Conservation (phyloP, 2,113 vertebrate species). For the Aldabrachelys gigantea region DNA sequence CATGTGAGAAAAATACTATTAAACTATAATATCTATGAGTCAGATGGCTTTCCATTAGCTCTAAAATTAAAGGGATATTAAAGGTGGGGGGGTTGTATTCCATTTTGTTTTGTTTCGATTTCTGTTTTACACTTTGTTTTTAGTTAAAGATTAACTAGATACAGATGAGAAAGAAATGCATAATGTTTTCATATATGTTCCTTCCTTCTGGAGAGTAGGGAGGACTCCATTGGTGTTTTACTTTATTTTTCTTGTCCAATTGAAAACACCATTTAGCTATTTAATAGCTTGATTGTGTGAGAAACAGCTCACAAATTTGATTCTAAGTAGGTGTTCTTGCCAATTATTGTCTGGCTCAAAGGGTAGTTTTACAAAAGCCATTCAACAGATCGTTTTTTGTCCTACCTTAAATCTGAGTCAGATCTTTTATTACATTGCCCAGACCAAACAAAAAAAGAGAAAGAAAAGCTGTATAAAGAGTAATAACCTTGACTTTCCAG, state of each 20-base stretch:
- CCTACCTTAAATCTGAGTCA: neutral
- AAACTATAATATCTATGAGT: neutral
- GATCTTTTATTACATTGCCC: neutral
- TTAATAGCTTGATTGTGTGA: neutral
- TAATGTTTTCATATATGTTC: neutral
- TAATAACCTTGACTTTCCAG: neutral
- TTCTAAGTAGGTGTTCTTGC: neutral
- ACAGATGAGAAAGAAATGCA: neutral
- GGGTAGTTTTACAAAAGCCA: neutral
- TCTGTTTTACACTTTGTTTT: neutral
- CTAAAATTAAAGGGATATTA: neutral
- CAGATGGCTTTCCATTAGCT: neutral
- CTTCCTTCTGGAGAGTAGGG: neutral
- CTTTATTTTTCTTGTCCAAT: neutral
- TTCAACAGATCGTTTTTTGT: neutral
- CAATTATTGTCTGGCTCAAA: neutral
- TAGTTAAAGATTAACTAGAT: neutral
- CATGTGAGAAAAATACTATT: neutral
- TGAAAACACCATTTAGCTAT: neutral
- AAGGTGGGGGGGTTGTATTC: neutral
- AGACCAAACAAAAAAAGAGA: neutral
- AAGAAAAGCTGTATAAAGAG: neutral
- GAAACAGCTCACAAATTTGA: neutral
- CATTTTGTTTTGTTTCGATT: neutral
- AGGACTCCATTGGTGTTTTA: neutral